Evolutionary conservation across 2,888 invertebrate genomes (phyloP), one percentile per base, ranked within the genome.

Genomic region (Autographa pulchrina): DNA sequence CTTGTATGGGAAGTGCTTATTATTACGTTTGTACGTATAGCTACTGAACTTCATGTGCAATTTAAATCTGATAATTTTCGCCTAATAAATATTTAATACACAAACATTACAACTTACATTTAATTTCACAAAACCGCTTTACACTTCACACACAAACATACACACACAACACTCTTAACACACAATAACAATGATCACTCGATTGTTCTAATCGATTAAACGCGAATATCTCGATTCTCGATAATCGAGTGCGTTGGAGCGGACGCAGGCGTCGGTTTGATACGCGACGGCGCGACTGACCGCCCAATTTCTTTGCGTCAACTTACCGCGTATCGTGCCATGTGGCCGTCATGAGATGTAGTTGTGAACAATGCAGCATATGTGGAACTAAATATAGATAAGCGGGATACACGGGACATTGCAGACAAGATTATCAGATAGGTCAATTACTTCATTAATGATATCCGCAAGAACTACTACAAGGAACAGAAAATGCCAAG

Each of bases 251-350:
- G 61, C 68, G 68, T 70, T 79, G 71, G 77, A 75, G 81, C 81
- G 76, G 75, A 84, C 91, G 92, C 93, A 90, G 82, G 91, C 93
- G 91, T 83, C 90, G 87, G 87, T 86, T 88, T 86, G 91, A 88
- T 90, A 87, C 89, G 91, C 94, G 89, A 79, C 89, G 90, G 77
- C 86, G 76, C 88, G 88, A 94, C 94, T 94, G 93, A 85, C 90
- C 88, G 89, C 89, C 91, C 86, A 91, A 93, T 92, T 90, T 90
- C 92, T 90, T 90, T 79, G 85, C 88, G 84, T 88, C 85, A 85
- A 87, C 87, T 83, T 82, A 83, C 82, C 84, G 82, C 84, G 82
- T 78, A 82, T 62, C 80, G 60, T 77, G 59, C 87, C 88, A 89
- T 88, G 89, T 90, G 87, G 85, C 83, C 72, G 75, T 79, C 74